Conservation (phyloP, 2,888 invertebrate genomes). For the Cyaniris semiargus region DNA sequence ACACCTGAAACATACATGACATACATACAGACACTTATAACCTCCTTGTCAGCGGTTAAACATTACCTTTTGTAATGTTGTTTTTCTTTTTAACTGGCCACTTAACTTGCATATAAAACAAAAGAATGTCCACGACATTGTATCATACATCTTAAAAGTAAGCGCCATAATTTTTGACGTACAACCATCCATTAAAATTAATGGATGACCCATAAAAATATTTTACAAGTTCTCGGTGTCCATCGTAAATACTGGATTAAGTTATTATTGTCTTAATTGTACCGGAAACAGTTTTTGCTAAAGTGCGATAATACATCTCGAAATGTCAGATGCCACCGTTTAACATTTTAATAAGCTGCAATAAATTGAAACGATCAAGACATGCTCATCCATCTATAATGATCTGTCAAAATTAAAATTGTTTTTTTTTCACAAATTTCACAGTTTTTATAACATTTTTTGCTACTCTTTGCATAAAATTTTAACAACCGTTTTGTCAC, state of each 20-base stretch:
- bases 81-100: background rate
- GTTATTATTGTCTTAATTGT: background rate
- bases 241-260: background rate
- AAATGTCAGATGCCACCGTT: conserved; percentile 8
- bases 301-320: background rate
- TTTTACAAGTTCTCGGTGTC: background rate
- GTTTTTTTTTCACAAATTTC: background rate
- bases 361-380: background rate
- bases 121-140: background rate
- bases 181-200: background rate
- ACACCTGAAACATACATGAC: no score
- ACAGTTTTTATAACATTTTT: background rate
- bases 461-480: background rate
- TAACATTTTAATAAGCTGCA: background rate
- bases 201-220: conserved; percentile 16
- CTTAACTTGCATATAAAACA: background rate
- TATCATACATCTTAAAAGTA: background rate
- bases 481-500: background rate
- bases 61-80: background rate
- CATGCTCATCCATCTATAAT: background rate
- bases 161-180: background rate
- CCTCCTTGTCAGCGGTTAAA: no score
- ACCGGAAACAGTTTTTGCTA: background rate
- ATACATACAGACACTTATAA: no score
- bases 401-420: background rate